Evolutionary conservation across 2,888 invertebrate genomes (phyloP).

Genomic region (Coremacera marginata): DNA sequence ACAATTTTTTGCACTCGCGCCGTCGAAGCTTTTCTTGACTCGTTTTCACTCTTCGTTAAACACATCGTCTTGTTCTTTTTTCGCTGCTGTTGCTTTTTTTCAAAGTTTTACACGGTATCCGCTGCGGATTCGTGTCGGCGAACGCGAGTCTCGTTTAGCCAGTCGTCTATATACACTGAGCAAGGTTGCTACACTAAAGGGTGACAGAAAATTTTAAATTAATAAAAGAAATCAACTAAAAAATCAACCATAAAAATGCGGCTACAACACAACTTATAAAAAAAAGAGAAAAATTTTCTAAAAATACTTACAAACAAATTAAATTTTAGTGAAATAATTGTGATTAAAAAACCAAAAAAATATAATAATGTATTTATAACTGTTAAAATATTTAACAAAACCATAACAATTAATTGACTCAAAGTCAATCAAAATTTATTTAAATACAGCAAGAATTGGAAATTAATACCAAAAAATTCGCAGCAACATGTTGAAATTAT

Average conservation of each 20-base stretch:
- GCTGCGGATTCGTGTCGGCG: slow-evolving; percentile 1
- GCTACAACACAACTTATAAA: background rate
- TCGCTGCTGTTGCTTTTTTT: slow-evolving; percentile 19
- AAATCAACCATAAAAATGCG: background rate
- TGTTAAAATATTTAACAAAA: no score
- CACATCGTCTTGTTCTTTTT: slow-evolving; percentile 1
- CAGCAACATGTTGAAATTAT: slow-evolving; percentile 58
- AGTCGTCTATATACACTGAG: slow-evolving; percentile 5
- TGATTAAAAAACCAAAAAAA: slow-evolving; percentile 10
- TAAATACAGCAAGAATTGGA: background rate
- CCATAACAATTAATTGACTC: no score
- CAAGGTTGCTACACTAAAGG: slow-evolving; percentile 4
- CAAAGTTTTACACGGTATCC: slow-evolving; percentile 31
- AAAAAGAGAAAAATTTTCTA: background rate
- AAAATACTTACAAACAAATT: background rate
- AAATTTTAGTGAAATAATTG: background rate
- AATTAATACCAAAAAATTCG: background rate
- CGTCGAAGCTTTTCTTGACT: background rate
- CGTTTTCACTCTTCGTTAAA: background rate
- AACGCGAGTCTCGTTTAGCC: background rate
- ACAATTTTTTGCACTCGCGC: background rate
- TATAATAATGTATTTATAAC: background rate
- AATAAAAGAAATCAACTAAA: slow-evolving; percentile 8
- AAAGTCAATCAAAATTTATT: no score
- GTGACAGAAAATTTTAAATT: slow-evolving; percentile 14